phyloP scores from a whole-genome alignment of 2,113 vertebrate genomes.

The Fulica atra region DNA sequence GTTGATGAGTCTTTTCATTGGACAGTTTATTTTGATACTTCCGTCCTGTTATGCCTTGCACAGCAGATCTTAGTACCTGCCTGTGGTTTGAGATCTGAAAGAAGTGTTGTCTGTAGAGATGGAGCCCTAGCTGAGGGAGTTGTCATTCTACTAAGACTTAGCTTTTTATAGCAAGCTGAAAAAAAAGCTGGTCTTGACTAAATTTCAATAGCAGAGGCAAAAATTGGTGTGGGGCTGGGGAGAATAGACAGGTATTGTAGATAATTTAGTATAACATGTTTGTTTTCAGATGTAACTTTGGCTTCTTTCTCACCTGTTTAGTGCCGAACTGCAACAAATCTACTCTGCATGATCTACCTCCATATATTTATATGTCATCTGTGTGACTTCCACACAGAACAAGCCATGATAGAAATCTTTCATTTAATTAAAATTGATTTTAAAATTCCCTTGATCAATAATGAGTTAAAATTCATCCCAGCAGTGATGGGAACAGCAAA shows the following conservation, averaged over 20 bases:
- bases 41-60: not conserved
- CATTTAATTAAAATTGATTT: slow-evolving; percentile 88
- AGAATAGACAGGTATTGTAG: not conserved
- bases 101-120: not conserved
- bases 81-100: not conserved
- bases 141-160: not conserved
- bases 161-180: not conserved
- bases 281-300: slow-evolving; percentile 7
- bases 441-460: slow-evolving; percentile 83
- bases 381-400: slow-evolving; percentile 76
- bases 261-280: not conserved
- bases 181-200: not conserved
- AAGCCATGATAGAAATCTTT: slow-evolving; percentile 82
- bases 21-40: not conserved
- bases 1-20: not conserved
- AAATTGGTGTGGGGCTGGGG: not conserved
- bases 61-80: not conserved
- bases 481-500: slow-evolving; percentile 67
- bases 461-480: slow-evolving; percentile 80
- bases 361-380: slow-evolving; percentile 56
- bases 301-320: slow-evolving; percentile 14
- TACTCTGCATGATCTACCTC: slow-evolving; percentile 38
- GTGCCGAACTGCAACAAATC: slow-evolving; percentile 32
- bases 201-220: not conserved
- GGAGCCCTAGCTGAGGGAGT: not conserved